phyloP scores from a whole-genome alignment of 1,140 invertebrate genomes.

The Epicauta chinensis region DNA sequence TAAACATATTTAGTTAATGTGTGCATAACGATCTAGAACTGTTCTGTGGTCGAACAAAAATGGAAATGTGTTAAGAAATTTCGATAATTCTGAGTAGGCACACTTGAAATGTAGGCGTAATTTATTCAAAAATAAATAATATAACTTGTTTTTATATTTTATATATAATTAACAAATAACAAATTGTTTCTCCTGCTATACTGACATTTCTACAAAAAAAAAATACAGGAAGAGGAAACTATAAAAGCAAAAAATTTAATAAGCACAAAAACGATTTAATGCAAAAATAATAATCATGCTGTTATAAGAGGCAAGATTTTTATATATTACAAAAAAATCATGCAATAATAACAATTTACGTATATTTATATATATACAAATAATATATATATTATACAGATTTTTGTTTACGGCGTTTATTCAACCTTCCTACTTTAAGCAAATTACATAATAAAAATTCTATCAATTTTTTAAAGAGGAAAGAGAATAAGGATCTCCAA shows the following conservation, averaged over 20 bases:
- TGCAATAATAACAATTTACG: not conserved
- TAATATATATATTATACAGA: not conserved
- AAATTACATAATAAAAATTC: constrained; percentile 27
- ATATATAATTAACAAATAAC: too few species aligned
- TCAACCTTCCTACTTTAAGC: constrained; percentile 22
- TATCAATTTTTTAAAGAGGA: constrained; percentile 28
- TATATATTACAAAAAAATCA: constrained; percentile 4
- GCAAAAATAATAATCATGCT: constrained; percentile 28
- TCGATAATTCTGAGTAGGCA: too few species aligned
- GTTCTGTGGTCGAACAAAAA: too few species aligned
- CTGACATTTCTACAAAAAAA: constrained; percentile 1
- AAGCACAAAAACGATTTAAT: constrained; percentile 30
- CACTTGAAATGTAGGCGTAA: too few species aligned
- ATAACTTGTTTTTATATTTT: too few species aligned
- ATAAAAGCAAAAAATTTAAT: constrained; percentile 25
- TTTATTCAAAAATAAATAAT: too few species aligned
- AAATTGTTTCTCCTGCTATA: too few species aligned
- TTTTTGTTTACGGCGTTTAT: constrained; percentile 18
- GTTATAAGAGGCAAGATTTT: constrained; percentile 28
- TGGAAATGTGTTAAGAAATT: too few species aligned
- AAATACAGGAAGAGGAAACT: constrained; percentile 8
- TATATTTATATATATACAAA: constrained; percentile 12
- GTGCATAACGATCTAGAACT: too few species aligned
- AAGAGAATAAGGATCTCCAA: constrained; percentile 32
- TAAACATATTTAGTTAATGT: too few species aligned